Percentiles rank a stretch among this genome's conserved stretches.
Conservation (phyloP, 2,888 invertebrate genomes). For the Agrypnus murinus region DNA sequence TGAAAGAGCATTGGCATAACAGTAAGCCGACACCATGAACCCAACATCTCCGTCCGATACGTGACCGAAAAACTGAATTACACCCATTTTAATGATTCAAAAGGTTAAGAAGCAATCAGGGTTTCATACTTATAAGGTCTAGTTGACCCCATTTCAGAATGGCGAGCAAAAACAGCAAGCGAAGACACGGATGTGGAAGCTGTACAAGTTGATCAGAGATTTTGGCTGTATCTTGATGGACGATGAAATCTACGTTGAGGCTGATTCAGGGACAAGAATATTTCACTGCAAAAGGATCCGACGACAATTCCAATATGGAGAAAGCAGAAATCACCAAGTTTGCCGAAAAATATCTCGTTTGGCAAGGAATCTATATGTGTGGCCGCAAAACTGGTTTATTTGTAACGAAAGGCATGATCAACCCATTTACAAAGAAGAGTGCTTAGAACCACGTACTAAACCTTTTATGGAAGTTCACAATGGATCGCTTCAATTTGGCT, state of each 20-base stretch:
- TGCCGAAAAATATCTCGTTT: background rate
- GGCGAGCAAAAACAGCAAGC: background rate
- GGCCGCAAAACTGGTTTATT: background rate
- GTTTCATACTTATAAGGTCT: background rate
- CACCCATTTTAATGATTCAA: too few species aligned
- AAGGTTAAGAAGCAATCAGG: too few species aligned
- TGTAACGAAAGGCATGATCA: background rate
- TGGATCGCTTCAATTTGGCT: background rate
- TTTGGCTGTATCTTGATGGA: background rate
- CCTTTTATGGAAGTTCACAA: background rate
- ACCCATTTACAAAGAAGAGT: background rate
- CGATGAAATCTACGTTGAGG: background rate
- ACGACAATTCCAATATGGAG: background rate
- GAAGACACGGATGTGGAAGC: background rate
- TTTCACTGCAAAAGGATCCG: background rate
- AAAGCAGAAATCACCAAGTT: constrained; percentile 3
- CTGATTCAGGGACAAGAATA: background rate
- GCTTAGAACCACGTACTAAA: background rate
- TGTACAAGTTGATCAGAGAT: background rate
- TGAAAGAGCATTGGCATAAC: too few species aligned
- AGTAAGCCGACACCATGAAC: too few species aligned
- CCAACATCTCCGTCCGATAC: too few species aligned
- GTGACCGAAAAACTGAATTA: too few species aligned
- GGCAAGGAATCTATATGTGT: too few species aligned
- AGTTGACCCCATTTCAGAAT: background rate